phyloP scores from a whole-genome alignment of 2,797 vertebrate species.

The Muscicapa comitata region DNA sequence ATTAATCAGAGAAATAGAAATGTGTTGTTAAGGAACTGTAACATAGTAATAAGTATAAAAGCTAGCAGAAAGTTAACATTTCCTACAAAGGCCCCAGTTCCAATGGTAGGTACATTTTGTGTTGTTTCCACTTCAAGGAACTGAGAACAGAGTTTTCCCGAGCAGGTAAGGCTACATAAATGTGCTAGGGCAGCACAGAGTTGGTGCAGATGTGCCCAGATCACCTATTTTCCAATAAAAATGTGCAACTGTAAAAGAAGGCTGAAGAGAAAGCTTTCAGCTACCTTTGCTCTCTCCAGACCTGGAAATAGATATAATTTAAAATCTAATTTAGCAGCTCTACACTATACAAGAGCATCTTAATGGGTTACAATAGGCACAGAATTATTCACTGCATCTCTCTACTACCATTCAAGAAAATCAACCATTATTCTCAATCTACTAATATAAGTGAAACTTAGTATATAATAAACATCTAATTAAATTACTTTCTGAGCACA shows the following conservation, averaged over 20 bases:
- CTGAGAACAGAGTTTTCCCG: neutral
- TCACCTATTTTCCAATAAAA: neutral
- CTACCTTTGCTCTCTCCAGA: neutral
- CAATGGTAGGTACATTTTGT: neutral
- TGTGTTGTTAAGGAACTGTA: neutral
- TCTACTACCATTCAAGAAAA: neutral
- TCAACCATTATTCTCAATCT: neutral
- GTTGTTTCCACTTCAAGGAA: neutral
- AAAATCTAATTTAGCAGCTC: neutral
- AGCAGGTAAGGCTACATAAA: neutral
- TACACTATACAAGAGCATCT: neutral
- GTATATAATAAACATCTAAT: neutral
- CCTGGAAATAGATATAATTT: neutral
- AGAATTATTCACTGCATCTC: neutral
- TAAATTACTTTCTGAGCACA: neutral
- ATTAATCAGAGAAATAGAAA: neutral
- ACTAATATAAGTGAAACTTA: neutral
- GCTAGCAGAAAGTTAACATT: neutral
- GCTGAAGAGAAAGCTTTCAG: neutral
- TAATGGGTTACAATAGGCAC: neutral
- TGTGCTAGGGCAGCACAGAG: neutral
- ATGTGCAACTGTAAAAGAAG: neutral
- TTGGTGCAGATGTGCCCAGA: neutral
- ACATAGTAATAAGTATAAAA: neutral
- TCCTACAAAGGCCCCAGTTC: neutral